phyloP scores from a whole-genome alignment of 2,797 vertebrate species.

The Gadopsis bispinosus region DNA sequence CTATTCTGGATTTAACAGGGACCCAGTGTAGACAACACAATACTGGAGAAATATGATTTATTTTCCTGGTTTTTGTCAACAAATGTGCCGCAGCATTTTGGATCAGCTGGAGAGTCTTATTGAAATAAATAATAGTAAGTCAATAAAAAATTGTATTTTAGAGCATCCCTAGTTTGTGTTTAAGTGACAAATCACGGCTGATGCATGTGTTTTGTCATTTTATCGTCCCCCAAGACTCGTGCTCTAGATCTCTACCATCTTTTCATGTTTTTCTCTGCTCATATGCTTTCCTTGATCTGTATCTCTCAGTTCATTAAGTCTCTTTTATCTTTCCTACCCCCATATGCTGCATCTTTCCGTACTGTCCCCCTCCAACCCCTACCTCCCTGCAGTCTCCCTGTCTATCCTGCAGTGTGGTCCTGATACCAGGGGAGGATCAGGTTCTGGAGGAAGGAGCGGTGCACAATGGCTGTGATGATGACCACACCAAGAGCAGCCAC shows the following conservation, averaged over 20 bases:
- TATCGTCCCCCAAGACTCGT: background rate
- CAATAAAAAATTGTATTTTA: background rate
- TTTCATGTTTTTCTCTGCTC: slow-evolving; percentile 19
- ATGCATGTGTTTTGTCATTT: background rate
- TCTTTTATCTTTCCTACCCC: slow-evolving; percentile 34
- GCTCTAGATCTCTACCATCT: background rate
- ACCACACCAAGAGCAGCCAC: slow-evolving; percentile 82
- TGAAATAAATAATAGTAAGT: slow-evolving; percentile 1
- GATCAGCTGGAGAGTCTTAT: too few species aligned
- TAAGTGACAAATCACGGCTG: background rate
- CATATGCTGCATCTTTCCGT: slow-evolving; percentile 10
- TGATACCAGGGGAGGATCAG: slow-evolving; percentile 84
- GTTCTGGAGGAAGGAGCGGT: slow-evolving; percentile 85
- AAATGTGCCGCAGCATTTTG: too few species aligned
- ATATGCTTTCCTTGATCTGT: slow-evolving; percentile 18
- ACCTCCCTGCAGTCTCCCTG: slow-evolving; percentile 85
- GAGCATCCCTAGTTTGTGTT: background rate
- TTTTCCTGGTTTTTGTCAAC: too few species aligned
- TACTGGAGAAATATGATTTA: too few species aligned
- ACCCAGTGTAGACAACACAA: too few species aligned
- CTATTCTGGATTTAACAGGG: too few species aligned
- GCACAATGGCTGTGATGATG: slow-evolving; percentile 91
- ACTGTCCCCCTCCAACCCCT: background rate
- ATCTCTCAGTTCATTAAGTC: slow-evolving; percentile 33
- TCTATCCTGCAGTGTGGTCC: slow-evolving; percentile 87